Evolutionary conservation across 2,888 invertebrate species (phyloP), one percentile per base, ranked within the genome.

Genomic region (Priocnemis perturbator): DNA sequence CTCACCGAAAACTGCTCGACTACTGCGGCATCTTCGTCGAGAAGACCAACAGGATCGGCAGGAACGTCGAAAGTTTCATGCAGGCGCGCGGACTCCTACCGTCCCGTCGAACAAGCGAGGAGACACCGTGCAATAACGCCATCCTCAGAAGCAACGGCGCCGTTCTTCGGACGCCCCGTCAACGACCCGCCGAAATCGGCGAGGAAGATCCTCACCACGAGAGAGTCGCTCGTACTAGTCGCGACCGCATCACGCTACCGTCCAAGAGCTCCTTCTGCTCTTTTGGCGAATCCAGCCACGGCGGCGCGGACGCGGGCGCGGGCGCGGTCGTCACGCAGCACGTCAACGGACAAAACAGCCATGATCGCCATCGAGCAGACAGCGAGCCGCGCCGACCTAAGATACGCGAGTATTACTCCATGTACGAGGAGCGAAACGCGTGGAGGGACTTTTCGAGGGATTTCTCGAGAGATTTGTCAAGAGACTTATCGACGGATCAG

Each of bases 1-100:
- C 37, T 5, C 78, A 74, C 44, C 83, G 83, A 3, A 81, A 78
- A 20, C 71, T 88, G 5, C 78, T 85, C 60, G 82, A 87, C 50
- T 87, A 86, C 69, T 88, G 86, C 66, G 81, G 74, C 53, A 85
- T 85, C 64, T 78, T 89, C 56, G 83, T 83, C 23, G 86, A 88
- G 69, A 88, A 88, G 68, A 87, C 88, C 3, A 83, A 85, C 61
- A 73, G 79, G 5, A 82, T 88, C 60, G 81, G 86, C 5, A 79
- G 82, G 37, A 83, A 85, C 67, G 75, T 88, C 5, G 84, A 82
- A 7, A 82, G 77, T 47, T 86, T 85, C 60, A 82, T 87, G 69
- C 83, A 85, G n/a, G 78, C 81, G 3, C 81, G 79, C 7, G 81
- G 78, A 3, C 67, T 84, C 37, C 69, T 78, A 50, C 15, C 76